phyloP scores from a whole-genome alignment of 2,888 invertebrate species.

The Macrostomum cliftonense region DNA sequence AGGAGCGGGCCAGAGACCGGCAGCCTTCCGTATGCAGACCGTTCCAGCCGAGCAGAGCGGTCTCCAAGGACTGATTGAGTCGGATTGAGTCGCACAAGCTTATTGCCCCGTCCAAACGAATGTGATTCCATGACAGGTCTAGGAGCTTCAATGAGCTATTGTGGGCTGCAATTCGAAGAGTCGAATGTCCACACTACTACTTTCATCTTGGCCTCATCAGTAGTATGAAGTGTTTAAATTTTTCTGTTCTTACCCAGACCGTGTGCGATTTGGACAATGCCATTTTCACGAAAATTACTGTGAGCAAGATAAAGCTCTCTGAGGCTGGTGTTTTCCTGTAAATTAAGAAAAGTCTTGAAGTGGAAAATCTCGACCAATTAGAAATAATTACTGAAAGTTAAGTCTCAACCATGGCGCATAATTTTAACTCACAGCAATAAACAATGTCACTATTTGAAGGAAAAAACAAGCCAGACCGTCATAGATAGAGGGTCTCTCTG shows the following conservation, averaged over 20 bases:
- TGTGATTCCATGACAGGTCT: constrained; percentile 29
- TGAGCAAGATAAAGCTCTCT: constrained; percentile 40
- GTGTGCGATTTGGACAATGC: constrained; percentile 31
- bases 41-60: neutral
- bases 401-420: too few relatives aligned
- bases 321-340: constrained; percentile 11
- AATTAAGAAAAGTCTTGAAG: neutral
- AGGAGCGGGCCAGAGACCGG: neutral
- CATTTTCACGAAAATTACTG: constrained; percentile 41
- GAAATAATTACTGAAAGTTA: too few relatives aligned
- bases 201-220: too few relatives aligned
- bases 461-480: too few relatives aligned
- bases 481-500: too few relatives aligned
- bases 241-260: constrained; percentile 14
- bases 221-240: too few relatives aligned
- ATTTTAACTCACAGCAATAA: too few relatives aligned
- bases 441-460: too few relatives aligned
- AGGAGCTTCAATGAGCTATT: constrained; percentile 39
- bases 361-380: neutral
- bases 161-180: constrained; percentile 16
- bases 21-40: constrained; percentile 1
- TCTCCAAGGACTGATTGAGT: neutral
- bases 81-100: constrained; percentile 16
- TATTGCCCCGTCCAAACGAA: constrained; percentile 16
- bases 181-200: too few relatives aligned